A percentile compares a stretch with the other conserved stretches of the same genome.
Conservation (phyloP, 2,113 vertebrate species). For the Hyla sarda region DNA sequence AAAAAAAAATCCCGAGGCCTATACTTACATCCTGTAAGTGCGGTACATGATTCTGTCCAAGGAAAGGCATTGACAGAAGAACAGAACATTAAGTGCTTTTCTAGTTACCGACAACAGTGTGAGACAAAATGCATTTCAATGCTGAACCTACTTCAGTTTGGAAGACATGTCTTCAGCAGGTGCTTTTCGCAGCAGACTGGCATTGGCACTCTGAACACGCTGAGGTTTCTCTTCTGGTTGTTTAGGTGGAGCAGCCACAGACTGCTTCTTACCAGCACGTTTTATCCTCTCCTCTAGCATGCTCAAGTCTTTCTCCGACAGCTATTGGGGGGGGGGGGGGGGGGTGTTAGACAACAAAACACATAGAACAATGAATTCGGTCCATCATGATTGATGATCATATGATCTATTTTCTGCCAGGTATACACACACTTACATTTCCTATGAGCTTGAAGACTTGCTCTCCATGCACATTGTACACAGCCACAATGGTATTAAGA, state of each 20-base stretch:
- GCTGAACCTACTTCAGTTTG: constrained; percentile 88
- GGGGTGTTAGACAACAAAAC: background rate
- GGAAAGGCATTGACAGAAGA: constrained; percentile 88
- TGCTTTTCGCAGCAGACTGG: constrained; percentile 84
- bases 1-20: background rate
- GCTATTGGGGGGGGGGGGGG: constrained; percentile 69
- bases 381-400: background rate
- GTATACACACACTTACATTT: constrained; percentile 81
- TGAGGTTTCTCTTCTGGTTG: constrained; percentile 82
- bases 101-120: constrained; percentile 62
- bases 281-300: constrained; percentile 98
- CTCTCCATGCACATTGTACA: constrained; percentile 94
- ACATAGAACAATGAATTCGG: background rate
- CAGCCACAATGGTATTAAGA: constrained; percentile 80
- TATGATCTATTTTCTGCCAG: background rate
- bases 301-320: constrained; percentile 98
- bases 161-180: constrained; percentile 90
- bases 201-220: constrained; percentile 76
- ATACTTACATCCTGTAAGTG: constrained; percentile 99
- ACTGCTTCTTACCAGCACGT: constrained; percentile 89
- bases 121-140: constrained; percentile 60
- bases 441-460: constrained; percentile 98
- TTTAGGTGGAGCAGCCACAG: constrained; percentile 76
- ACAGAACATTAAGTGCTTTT: constrained; percentile 79
- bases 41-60: constrained; percentile 99